phyloP scores from a whole-genome alignment of 2,797 vertebrate genomes.

The Onychomys torridus region DNA sequence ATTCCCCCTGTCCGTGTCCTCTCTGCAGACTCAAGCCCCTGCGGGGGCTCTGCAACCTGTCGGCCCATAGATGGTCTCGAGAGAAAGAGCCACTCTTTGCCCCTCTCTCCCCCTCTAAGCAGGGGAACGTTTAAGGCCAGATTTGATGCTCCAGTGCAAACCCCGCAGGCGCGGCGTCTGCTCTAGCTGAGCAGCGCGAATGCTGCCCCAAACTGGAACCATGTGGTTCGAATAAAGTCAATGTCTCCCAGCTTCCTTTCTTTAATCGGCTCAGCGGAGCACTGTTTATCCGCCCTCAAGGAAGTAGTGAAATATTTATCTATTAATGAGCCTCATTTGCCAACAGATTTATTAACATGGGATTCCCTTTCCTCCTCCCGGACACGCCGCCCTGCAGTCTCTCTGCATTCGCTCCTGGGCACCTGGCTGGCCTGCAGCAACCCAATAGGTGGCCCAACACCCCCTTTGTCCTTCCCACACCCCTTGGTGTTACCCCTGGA shows the following conservation, averaged over 20 bases:
- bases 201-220: constrained; percentile 59
- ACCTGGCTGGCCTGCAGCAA: constrained; percentile 61
- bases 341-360: constrained; percentile 70
- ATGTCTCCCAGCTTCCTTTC: constrained; percentile 45
- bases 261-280: neutral
- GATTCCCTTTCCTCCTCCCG: neutral
- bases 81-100: neutral
- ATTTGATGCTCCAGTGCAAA: neutral
- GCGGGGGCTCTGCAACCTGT: neutral
- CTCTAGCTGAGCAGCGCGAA: constrained; percentile 46
- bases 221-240: constrained; percentile 77
- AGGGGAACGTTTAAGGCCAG: neutral
- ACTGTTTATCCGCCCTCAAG: constrained; percentile 62
- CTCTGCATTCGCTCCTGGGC: neutral
- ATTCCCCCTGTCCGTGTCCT: neutral
- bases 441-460: neutral
- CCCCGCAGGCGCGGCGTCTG: neutral
- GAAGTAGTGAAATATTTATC: constrained; percentile 67
- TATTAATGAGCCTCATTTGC: constrained; percentile 77
- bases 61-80: neutral
- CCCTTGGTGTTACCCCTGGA: neutral
- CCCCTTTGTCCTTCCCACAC: constrained; percentile 43
- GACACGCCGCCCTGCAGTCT: neutral
- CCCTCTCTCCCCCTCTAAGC: neutral
- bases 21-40: neutral